Conservation (phyloP, 1,140 invertebrate genomes). For the Oreohelix idahoensis region DNA sequence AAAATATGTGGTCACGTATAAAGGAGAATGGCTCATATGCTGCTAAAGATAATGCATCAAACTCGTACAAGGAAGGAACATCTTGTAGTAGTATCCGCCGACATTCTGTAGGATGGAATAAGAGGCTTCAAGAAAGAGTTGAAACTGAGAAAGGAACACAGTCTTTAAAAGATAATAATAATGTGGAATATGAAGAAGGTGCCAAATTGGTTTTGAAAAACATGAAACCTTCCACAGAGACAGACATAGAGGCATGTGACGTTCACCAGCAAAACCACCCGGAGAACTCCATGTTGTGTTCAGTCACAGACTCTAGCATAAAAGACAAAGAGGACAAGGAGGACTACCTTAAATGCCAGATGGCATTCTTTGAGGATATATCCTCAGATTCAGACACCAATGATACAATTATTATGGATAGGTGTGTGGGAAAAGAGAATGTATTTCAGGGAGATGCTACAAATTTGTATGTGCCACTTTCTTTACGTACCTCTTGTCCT, state of each 20-base stretch:
- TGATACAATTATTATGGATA: constrained; percentile 33
- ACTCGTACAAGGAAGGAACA: background rate
- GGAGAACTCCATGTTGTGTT: background rate
- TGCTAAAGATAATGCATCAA: background rate
- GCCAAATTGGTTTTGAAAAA: background rate
- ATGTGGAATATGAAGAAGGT: background rate
- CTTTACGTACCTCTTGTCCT: background rate
- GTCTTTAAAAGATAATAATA: background rate
- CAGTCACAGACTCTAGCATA: background rate
- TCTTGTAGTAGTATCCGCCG: background rate
- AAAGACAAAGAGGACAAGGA: constrained; percentile 6
- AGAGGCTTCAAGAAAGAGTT: background rate
- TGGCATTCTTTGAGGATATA: constrained; percentile 40
- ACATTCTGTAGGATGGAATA: background rate
- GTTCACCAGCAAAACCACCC: background rate
- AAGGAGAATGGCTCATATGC: background rate
- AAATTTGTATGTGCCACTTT: background rate
- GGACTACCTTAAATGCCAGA: constrained; percentile 34
- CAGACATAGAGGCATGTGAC: background rate
- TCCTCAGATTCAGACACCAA: constrained; percentile 34
- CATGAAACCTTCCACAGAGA: background rate
- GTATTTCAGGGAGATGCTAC: background rate
- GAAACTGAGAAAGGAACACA: background rate
- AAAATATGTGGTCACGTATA: background rate
- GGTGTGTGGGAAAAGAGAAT: background rate